phyloP scores from a whole-genome alignment of 2,888 invertebrate species.

The Ectemnius lituratus region DNA sequence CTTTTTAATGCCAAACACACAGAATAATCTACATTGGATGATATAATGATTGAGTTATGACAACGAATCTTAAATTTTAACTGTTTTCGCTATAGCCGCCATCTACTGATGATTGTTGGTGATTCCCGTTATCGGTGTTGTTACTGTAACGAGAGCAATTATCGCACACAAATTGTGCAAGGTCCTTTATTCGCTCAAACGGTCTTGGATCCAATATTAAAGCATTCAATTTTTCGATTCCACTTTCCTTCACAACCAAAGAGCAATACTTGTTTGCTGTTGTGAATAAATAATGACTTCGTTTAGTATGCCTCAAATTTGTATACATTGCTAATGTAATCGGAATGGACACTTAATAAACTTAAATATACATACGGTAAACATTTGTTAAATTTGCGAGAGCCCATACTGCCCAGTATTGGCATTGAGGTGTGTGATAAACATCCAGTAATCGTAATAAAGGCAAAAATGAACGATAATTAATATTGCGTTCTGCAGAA shows the following conservation, averaged over 20 bases:
- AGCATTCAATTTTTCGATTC: constrained; percentile 85
- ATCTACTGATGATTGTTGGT: constrained; percentile 44
- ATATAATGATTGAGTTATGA: constrained; percentile 17
- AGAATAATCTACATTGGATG: constrained; percentile 26
- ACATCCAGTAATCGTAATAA: constrained; percentile 90
- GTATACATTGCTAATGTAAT: constrained; percentile 8
- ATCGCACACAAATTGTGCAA: constrained; percentile 84
- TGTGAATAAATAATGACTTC: constrained; percentile 3
- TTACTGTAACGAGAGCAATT: constrained; percentile 79
- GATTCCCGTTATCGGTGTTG: constrained; percentile 38
- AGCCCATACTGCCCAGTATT: constrained; percentile 99
- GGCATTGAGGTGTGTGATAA: constrained; percentile 93
- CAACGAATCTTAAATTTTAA: constrained; percentile 35
- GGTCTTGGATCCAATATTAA: constrained; percentile 83
- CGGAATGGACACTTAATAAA: neutral
- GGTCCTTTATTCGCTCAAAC: constrained; percentile 83
- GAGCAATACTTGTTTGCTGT: constrained; percentile 95
- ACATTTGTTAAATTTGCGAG: constrained; percentile 96
- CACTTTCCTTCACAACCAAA: constrained; percentile 92
- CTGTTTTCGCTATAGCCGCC: constrained; percentile 50
- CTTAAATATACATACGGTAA: constrained; percentile 85
- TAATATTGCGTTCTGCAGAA: constrained; percentile 93
- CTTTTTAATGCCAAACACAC: constrained; percentile 17
- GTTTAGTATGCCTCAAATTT: neutral
- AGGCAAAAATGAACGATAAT: constrained; percentile 97